These are phyloP conservation scores for Arizona elegans DNA, from an alignment of 2,113 vertebrate species.

Conservation along the genomic window DNA sequence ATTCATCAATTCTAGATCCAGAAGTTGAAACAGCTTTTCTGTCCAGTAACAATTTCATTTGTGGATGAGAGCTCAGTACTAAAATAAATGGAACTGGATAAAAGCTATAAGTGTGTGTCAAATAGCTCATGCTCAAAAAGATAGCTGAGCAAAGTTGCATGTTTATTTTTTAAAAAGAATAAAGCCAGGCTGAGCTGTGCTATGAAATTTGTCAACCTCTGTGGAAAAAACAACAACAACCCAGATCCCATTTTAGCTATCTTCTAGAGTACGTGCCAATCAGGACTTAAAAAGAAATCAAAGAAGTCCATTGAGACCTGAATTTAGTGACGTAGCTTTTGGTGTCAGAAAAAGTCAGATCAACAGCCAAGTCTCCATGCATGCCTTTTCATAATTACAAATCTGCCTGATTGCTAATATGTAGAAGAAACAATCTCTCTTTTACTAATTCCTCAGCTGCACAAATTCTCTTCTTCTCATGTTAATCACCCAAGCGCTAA, in stretches of 20 bases:
- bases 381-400: conserved; percentile 15
- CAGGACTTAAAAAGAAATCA: neutral
- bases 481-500: neutral
- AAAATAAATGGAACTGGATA: neutral
- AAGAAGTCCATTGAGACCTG: neutral
- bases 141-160: neutral
- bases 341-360: conserved; percentile 1
- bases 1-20: neutral
- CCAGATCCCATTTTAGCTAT: neutral
- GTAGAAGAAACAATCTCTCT: neutral
- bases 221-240: neutral
- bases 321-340: neutral
- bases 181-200: neutral
- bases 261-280: neutral
- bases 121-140: neutral
- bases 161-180: neutral
- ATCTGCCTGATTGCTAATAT: conserved; percentile 9
- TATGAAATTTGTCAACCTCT: neutral
- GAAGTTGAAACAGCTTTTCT: neutral
- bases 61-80: neutral
- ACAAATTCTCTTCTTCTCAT: conserved; percentile 18
- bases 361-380: neutral
- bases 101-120: neutral
- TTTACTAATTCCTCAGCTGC: conserved; percentile 1
- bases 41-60: neutral